Evolutionary conservation across 2,888 invertebrate species (phyloP).

Genomic region (Orchesella flavescens): DNA sequence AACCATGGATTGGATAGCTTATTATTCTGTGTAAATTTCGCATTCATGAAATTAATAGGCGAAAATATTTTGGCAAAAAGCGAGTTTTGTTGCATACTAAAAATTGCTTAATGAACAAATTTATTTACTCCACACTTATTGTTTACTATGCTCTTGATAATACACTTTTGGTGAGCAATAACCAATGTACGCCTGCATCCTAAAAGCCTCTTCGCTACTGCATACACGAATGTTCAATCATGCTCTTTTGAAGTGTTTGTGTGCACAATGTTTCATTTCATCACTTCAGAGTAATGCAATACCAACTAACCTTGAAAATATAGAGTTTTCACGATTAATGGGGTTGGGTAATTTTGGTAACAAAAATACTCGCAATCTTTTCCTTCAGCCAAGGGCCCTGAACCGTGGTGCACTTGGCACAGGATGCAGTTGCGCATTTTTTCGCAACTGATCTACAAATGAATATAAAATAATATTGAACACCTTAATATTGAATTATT

Average conservation of each 20-base stretch:
- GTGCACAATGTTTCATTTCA: not conserved
- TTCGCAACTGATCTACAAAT: constrained; percentile 51
- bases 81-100: too few species aligned
- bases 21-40: too few species aligned
- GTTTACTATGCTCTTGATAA: too few species aligned
- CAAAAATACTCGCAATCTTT: constrained; percentile 52
- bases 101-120: too few species aligned
- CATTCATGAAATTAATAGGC: too few species aligned
- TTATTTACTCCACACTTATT: too few species aligned
- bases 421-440: constrained; percentile 53
- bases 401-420: constrained; percentile 42
- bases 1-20: too few species aligned
- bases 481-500: too few species aligned
- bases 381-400: constrained; percentile 54
- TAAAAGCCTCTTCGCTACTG: not conserved
- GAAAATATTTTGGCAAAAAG: too few species aligned
- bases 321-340: constrained; percentile 44
- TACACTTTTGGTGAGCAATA: too few species aligned
- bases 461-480: constrained; percentile 6
- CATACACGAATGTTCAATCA: not conserved
- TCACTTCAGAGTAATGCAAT: not conserved
- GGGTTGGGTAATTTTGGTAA: constrained; percentile 41
- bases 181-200: too few species aligned
- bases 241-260: not conserved
- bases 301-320: constrained; percentile 48